Evolutionary conservation across 2,888 invertebrate genomes (phyloP), one percentile per base, ranked within the genome.

Genomic region (Drosophila meridionalis): DNA sequence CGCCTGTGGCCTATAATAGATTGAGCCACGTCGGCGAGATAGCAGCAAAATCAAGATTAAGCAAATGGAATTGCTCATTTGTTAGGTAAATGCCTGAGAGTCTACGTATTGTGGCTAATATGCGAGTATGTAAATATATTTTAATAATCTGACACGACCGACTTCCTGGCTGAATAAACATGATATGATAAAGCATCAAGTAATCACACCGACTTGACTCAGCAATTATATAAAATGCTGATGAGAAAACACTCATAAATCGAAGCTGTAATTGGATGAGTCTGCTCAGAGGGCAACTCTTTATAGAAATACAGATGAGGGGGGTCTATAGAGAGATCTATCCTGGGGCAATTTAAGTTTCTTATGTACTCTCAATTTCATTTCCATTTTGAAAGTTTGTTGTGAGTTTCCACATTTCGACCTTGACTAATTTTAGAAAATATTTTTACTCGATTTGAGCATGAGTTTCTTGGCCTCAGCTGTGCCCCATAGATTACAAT

Each of bases 81-180:
- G 52, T 57, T 57, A 48, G 20, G 38, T 42, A 69, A 38, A 64
- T 57, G 58, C 7, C 32, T 20, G 20, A 20, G 43, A 12, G n/a
- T 42, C 9, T 52, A 40, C 9, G 50, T 26, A n/a, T 43, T 28
- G 42, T 26, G 36, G 36, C 43, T 53, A 42, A 56, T 45, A 64
- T 57, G 28, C 71, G 32, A 64, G 43, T 43, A 60, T 72, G 52
- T 45, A 55, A 47, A 73, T 61, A 73, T 61, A 34, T 32, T 52
- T 48, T n/a, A 38, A 67, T 43, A 34, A 66, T 40, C 58, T 34
- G 26, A 45, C 26, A 26, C 42, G n/a, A 36, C 36, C 32, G 32
- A 48, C 34, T 60, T 65, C 43, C 40, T 40, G 40, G 12, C 40
- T 67, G 68, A 48, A 59, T 59, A 68, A 69, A 67, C 68, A 69